Evolutionary conservation across 2,797 vertebrate species (phyloP), one percentile per base, ranked within the genome.

Genomic region (Clarias platycephalus): DNA sequence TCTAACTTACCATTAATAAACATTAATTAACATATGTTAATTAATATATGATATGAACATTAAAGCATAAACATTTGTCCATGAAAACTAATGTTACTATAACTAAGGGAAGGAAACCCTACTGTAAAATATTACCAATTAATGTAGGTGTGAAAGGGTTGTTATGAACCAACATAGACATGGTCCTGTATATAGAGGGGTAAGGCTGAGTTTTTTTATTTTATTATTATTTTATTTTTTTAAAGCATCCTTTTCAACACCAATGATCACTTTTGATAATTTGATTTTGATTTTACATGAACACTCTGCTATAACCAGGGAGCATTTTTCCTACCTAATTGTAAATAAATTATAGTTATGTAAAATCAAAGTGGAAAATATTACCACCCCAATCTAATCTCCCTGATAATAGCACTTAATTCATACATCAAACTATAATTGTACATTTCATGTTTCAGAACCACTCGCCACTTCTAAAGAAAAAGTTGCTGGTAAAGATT

Each of bases 381-480:
- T 8, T 66, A 28, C 37, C 22, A 63, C 9, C 40, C 49, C 16
- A 18, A 31, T 31, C 28, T 70, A 31, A 71, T 53, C 66, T 82
- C 75, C 75, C 53, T 84, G 60, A 4, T 74, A 80, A 64, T 53
- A 67, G 40, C 63, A 7, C 63, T 40, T 26, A 34, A 40, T 5
- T 40, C 58, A 80, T 44, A 74, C 20, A 72, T 84, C 37, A 78
- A 34, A 55, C 64, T 83, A 85, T 87, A 83, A 49, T 81, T 80
- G 86, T 89, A 44, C 85, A 76, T 86, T 88, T 81, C 80, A 84
- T 86, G 55, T 26, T 89, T 87, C 74, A 88, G 88, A 89, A 83
- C 68, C 79, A 82, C 80, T 87, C 53, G 24, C 81, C 63, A 86
- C 34, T 12, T 72, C 55, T 62, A 87, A 80, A 81, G 83, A 80